Conservation (phyloP, 2,113 vertebrate species). For the Meleagris gallopavo region DNA sequence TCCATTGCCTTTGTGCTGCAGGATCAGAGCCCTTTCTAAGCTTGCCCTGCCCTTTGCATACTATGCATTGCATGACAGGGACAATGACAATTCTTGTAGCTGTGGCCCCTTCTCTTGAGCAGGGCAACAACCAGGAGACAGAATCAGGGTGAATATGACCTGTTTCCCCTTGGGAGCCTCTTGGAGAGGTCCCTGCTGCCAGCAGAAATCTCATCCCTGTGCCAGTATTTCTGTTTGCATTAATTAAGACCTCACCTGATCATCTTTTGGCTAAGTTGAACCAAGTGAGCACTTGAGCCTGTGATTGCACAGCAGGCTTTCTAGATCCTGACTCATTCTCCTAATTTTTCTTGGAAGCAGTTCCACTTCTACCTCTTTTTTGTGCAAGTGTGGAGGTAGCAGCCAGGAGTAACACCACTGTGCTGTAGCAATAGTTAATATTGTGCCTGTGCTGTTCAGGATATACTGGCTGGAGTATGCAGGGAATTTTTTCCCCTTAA, state of each 20-base stretch:
- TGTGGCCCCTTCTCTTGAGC: not conserved
- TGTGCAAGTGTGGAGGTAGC: not conserved
- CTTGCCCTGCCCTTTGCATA: not conserved
- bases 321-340: slow-evolving; percentile 3
- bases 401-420: slow-evolving; percentile 29
- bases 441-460: not conserved
- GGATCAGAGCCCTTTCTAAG: not conserved
- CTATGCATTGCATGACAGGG: too few species aligned
- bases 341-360: slow-evolving; percentile 55
- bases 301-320: slow-evolving; percentile 25
- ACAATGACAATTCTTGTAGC: not conserved
- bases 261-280: not conserved
- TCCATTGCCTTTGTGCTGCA: not conserved
- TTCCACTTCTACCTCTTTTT: not conserved
- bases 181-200: not conserved
- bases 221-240: not conserved
- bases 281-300: not conserved
- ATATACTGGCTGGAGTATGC: slow-evolving; percentile 1
- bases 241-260: slow-evolving; percentile 5
- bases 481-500: slow-evolving; percentile 24
- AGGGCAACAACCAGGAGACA: not conserved
- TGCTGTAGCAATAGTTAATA: slow-evolving; percentile 18
- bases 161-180: not conserved
- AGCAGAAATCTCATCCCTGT: not conserved
- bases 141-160: not conserved